Conservation (phyloP, 2,888 invertebrate species). For the Hoplodrina blanda region DNA sequence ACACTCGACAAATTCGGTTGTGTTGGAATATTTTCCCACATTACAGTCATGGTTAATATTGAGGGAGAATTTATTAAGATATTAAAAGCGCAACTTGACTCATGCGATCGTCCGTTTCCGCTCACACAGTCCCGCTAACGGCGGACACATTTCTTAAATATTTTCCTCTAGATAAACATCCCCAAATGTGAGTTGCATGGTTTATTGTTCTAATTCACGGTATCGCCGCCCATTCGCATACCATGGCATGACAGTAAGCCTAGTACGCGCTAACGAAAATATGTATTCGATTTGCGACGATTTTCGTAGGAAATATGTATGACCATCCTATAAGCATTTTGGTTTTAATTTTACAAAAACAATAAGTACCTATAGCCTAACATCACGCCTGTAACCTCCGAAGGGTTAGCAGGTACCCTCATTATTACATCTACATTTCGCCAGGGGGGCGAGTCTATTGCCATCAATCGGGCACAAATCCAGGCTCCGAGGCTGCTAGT, state of each 20-base stretch:
- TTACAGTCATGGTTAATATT: constrained; percentile 61
- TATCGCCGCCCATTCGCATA: constrained; percentile 25
- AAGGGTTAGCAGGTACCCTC: too few species aligned
- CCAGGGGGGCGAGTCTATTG: too few species aligned
- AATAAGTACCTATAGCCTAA: too few species aligned
- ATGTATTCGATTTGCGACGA: neutral
- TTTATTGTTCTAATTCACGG: constrained; percentile 35
- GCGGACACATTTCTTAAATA: constrained; percentile 52
- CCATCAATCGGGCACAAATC: too few species aligned
- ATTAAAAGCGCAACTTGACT: constrained; percentile 73
- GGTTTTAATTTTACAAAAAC: too few species aligned
- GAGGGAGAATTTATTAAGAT: constrained; percentile 66
- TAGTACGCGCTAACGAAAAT: neutral
- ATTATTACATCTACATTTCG: too few species aligned
- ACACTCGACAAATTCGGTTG: constrained; percentile 12
- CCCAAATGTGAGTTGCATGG: constrained; percentile 44
- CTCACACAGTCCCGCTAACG: constrained; percentile 59
- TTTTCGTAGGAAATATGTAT: too few species aligned
- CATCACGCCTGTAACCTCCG: too few species aligned
- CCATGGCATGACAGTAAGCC: neutral
- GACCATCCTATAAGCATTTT: too few species aligned
- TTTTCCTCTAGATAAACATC: constrained; percentile 47
- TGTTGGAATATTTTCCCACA: constrained; percentile 63
- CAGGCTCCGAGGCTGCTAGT: too few species aligned
- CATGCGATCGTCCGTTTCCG: constrained; percentile 78